Conservation (phyloP, 2,797 vertebrate species). For the Tympanoctomys barrerae region DNA sequence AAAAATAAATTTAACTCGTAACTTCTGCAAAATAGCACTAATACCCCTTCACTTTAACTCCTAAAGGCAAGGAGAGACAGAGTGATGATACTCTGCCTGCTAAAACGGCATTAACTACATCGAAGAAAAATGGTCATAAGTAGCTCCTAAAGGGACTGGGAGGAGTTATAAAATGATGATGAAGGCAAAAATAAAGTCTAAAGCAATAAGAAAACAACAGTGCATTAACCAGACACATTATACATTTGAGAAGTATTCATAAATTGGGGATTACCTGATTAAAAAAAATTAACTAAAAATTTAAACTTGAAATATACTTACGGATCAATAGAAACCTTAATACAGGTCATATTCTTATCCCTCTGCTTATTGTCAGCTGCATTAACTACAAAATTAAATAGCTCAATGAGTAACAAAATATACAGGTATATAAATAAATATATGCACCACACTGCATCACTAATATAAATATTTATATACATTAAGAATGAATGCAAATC, state of each 20-base stretch:
- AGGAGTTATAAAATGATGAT: slow-evolving; percentile 12
- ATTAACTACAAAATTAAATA: slow-evolving; percentile 93
- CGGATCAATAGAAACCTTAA: slow-evolving; percentile 98
- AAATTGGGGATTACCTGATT: not conserved
- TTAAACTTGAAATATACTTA: slow-evolving; percentile 90
- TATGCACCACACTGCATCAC: not conserved
- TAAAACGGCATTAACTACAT: not conserved
- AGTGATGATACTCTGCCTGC: not conserved
- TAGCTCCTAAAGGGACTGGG: not conserved
- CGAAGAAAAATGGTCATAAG: slow-evolving; percentile 36
- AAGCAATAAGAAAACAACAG: not conserved
- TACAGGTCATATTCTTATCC: slow-evolving; percentile 98
- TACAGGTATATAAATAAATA: slow-evolving; percentile 42
- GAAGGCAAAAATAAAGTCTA: slow-evolving; percentile 24
- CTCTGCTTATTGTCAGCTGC: slow-evolving; percentile 99
- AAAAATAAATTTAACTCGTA: slow-evolving; percentile 48
- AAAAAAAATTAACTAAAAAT: slow-evolving; percentile 65
- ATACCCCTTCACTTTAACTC: not conserved
- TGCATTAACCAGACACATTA: not conserved
- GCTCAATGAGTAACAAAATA: slow-evolving; percentile 53
- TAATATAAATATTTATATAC: slow-evolving; percentile 21
- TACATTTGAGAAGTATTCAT: slow-evolving; percentile 23
- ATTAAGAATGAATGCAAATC: not conserved
- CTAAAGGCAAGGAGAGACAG: not conserved
- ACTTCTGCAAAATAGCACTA: slow-evolving; percentile 12